These are phyloP conservation scores for Connochaetes taurinus DNA, from an alignment of 2,113 vertebrate genomes.

Conservation along the genomic window DNA sequence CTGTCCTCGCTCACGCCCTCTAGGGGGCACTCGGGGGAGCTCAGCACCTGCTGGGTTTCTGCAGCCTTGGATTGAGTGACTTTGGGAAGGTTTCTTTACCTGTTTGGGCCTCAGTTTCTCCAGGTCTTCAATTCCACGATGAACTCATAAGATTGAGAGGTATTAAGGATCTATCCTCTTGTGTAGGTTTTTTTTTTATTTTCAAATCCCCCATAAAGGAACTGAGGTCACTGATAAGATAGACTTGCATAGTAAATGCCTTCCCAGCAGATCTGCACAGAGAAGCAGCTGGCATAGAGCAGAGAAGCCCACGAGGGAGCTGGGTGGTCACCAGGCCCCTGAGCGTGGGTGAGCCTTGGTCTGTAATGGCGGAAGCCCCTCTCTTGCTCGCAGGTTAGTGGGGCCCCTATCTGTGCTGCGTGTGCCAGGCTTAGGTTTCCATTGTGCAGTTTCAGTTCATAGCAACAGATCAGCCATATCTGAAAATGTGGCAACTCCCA, in stretches of 20 bases:
- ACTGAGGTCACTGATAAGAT: not conserved
- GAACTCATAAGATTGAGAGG: not conserved
- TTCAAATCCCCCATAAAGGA: not conserved
- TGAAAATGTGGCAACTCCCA: not conserved
- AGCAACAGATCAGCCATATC: not conserved
- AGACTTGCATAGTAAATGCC: not conserved
- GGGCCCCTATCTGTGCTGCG: not conserved
- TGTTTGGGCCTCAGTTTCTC: not conserved
- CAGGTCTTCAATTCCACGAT: not conserved
- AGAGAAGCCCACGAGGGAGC: not conserved
- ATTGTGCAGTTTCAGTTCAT: not conserved
- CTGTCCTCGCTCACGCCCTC: accelerated
- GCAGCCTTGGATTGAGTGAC: not conserved
- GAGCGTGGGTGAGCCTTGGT: not conserved
- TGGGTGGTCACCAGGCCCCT: too few relatives aligned
- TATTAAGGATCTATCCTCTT: not conserved
- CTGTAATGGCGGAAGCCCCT: accelerated
- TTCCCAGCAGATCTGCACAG: not conserved
- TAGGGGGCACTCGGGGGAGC: not conserved
- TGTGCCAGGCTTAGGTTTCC: not conserved
- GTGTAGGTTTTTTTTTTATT: not conserved
- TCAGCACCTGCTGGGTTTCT: not conserved
- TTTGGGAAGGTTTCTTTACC: not conserved
- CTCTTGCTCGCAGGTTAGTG: not conserved
- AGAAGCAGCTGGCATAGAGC: not conserved